These are phyloP conservation scores for Arctopsyche grandis DNA, from an alignment of 1,140 invertebrate genomes.

Conservation along the genomic window DNA sequence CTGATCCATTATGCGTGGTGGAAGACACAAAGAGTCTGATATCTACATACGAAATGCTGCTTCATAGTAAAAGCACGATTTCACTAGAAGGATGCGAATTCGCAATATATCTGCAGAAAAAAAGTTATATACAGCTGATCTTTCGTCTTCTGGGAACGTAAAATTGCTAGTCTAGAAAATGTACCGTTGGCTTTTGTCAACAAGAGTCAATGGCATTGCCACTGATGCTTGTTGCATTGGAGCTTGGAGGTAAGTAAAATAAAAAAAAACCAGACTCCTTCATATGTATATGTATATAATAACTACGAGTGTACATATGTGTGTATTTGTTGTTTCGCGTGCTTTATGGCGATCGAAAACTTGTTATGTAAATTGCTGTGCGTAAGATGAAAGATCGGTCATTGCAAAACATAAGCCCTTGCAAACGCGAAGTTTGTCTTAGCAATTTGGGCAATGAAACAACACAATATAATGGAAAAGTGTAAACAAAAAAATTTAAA, in stretches of 20 bases:
- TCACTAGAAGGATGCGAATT: too few relatives aligned
- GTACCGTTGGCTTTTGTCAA: constrained; percentile 22
- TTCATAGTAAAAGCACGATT: too few relatives aligned
- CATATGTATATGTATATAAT: neutral
- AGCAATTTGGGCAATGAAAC: neutral
- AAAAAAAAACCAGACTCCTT: too few relatives aligned
- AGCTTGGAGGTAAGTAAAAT: neutral
- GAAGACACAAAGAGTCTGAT: too few relatives aligned
- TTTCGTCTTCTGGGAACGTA: neutral
- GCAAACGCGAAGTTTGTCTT: neutral
- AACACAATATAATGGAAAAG: neutral
- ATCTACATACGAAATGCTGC: too few relatives aligned
- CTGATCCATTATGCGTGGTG: too few relatives aligned
- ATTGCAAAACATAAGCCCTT: neutral
- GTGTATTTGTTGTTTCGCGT: neutral
- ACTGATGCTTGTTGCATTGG: constrained; percentile 2
- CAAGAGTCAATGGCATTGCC: constrained; percentile 8
- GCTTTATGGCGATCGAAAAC: neutral
- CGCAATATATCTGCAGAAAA: too few relatives aligned
- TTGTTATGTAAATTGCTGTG: neutral
- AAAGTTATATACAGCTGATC: constrained; percentile 6
- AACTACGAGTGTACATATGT: neutral
- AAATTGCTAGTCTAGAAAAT: neutral
- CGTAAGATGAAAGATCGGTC: neutral
- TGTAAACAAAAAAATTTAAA: neutral